A percentile compares a stretch with the other conserved stretches of the same genome.
phyloP scores from a whole-genome alignment of 2,888 invertebrate genomes.

The Dicyrtoma fusca region DNA sequence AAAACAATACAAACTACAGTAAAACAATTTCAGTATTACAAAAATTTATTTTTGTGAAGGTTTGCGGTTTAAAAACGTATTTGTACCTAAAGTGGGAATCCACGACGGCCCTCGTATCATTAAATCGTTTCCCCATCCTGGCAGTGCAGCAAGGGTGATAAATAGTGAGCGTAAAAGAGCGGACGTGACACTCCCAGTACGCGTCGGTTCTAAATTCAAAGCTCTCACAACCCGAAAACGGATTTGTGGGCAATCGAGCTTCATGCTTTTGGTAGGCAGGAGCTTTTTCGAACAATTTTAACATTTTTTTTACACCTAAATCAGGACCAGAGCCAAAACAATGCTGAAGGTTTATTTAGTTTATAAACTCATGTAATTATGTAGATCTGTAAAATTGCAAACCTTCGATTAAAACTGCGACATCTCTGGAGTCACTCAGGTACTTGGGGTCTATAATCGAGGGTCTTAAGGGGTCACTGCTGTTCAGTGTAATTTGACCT shows the following conservation, averaged over 20 bases:
- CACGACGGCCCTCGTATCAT: slow-evolving; percentile 14
- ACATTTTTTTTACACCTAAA: slow-evolving; percentile 13
- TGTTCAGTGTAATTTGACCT: slow-evolving; percentile 3
- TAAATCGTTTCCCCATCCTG: slow-evolving; percentile 35
- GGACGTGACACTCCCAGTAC: slow-evolving; percentile 52
- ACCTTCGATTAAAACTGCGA: slow-evolving; percentile 19
- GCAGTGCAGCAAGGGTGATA: slow-evolving; percentile 48
- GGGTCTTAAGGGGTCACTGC: not conserved
- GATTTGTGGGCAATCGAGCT: slow-evolving; percentile 72
- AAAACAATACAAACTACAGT: not conserved
- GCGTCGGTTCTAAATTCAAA: slow-evolving; percentile 64
- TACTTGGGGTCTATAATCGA: slow-evolving; percentile 16
- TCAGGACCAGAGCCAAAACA: no score
- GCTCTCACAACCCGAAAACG: slow-evolving; percentile 77
- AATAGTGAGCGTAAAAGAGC: slow-evolving; percentile 42
- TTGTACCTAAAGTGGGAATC: slow-evolving; percentile 25
- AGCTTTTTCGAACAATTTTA: slow-evolving; percentile 20
- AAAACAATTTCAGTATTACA: no score
- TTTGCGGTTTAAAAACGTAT: no score
- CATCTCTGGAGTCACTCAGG: slow-evolving; percentile 10
- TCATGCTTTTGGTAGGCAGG: slow-evolving; percentile 77
- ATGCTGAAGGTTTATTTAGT: not conserved
- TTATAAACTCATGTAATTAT: no score
- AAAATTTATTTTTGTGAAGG: no score
- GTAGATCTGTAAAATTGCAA: not conserved